Evolutionary conservation across 2,888 invertebrate species (phyloP).

Genomic region (Chymomyza fuscimana): DNA sequence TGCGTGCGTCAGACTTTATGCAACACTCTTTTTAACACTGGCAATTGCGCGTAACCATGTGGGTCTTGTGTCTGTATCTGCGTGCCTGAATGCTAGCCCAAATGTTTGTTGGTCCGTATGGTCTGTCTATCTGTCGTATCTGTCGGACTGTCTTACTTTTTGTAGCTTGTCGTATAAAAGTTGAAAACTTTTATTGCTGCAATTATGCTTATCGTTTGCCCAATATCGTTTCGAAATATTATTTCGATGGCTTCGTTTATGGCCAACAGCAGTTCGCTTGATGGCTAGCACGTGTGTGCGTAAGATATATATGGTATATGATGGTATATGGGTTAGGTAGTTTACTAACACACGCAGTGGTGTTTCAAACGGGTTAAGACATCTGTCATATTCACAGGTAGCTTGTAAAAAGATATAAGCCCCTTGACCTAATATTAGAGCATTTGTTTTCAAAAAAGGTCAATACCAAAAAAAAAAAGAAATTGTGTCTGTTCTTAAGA

Average conservation of each 20-base stretch:
- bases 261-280: slow-evolving; percentile 16
- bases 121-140: slow-evolving; percentile 1
- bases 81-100: background rate
- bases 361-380: background rate
- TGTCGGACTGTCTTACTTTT: slow-evolving; percentile 25
- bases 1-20: slow-evolving; percentile 9
- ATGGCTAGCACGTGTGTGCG: slow-evolving; percentile 7
- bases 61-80: slow-evolving; percentile 15
- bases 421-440: background rate
- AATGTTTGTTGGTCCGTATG: background rate
- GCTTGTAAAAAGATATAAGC: background rate
- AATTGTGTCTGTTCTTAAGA: background rate
- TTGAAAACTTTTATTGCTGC: slow-evolving; percentile 78
- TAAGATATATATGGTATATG: background rate
- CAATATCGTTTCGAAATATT: slow-evolving; percentile 74
- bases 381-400: background rate
- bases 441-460: background rate
- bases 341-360: background rate
- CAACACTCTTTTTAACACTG: slow-evolving; percentile 42
- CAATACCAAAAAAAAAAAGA: background rate
- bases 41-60: slow-evolving; percentile 56
- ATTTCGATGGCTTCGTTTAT: slow-evolving; percentile 67
- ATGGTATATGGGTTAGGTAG: background rate
- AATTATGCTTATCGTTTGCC: slow-evolving; percentile 78
- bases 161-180: slow-evolving; percentile 69